A percentile compares a stretch with the other conserved stretches of the same genome.
Evolutionary conservation across 1,140 invertebrate genomes (phyloP).

Genomic region (Drosophila serrata): DNA sequence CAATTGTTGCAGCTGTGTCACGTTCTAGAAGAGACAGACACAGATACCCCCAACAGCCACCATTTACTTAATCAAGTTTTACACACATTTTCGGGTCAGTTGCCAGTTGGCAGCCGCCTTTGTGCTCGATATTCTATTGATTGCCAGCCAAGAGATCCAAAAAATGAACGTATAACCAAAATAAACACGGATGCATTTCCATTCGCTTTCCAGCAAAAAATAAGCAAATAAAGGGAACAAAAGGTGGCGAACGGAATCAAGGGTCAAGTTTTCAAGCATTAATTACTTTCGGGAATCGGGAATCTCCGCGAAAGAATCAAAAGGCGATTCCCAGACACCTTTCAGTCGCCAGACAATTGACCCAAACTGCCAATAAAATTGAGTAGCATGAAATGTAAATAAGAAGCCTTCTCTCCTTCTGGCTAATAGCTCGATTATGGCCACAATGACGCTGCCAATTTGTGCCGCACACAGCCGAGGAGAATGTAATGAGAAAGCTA

Average conservation of each 20-base stretch:
- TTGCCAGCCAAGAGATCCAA: conserved; percentile 43
- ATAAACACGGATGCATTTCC: conserved; percentile 37
- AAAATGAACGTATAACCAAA: conserved; percentile 19
- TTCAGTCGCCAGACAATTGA: conserved; percentile 72
- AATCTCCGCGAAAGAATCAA: conserved; percentile 33
- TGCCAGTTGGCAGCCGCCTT: conserved; percentile 69
- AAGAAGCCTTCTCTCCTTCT: conserved; percentile 61
- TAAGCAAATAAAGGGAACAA: conserved; percentile 16
- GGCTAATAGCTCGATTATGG: conserved; percentile 79
- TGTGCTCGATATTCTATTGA: conserved; percentile 63
- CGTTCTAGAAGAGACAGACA: conserved; percentile 43
- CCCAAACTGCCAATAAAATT: conserved; percentile 82
- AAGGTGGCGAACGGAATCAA: conserved; percentile 24
- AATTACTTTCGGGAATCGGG: conserved; percentile 46
- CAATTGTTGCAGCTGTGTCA: conserved; percentile 72
- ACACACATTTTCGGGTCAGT: conserved; percentile 79
- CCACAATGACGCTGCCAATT: conserved; percentile 76
- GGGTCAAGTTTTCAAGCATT: conserved; percentile 34
- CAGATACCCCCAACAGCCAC: conserved; percentile 46
- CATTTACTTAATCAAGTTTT: conserved; percentile 79
- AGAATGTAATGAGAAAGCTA: conserved; percentile 78
- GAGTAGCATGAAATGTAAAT: conserved; percentile 81
- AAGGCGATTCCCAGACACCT: conserved; percentile 54
- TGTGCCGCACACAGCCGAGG: conserved; percentile 34
- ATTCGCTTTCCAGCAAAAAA: conserved; percentile 19